These are phyloP conservation scores for Fundulus diaphanus DNA, from an alignment of 2,797 vertebrate species.

Conservation along the genomic window DNA sequence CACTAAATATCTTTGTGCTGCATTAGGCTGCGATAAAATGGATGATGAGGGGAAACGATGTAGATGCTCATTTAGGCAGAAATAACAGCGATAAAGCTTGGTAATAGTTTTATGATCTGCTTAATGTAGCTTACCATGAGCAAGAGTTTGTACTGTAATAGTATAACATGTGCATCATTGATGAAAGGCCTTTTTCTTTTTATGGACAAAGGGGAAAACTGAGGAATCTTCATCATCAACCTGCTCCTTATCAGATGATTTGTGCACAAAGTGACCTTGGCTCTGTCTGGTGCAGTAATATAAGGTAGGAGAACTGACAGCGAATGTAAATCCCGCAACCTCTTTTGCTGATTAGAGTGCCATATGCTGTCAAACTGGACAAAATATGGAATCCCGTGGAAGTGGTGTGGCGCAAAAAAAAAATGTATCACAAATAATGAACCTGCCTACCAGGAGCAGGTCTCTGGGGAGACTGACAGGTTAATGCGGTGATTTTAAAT, in stretches of 20 bases:
- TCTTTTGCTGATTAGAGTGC: constrained; percentile 74
- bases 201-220: constrained; percentile 7
- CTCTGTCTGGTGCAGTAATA: constrained; percentile 48
- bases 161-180: neutral
- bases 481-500: constrained; percentile 64
- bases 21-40: constrained; percentile 5
- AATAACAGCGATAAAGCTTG: neutral
- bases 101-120: constrained; percentile 9
- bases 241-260: constrained; percentile 29
- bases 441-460: constrained; percentile 30
- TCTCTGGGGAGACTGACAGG: constrained; percentile 56
- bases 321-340: constrained; percentile 68
- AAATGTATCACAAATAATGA: constrained; percentile 63
- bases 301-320: constrained; percentile 50
- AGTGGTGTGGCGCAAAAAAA: constrained; percentile 34
- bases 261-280: constrained; percentile 67
- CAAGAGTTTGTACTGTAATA: neutral
- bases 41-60: neutral
- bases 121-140: constrained; percentile 8
- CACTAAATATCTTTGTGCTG: constrained; percentile 5
- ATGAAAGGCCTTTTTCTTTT: neutral
- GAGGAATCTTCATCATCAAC: constrained; percentile 18
- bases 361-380: constrained; percentile 47
- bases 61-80: neutral
- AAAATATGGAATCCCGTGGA: constrained; percentile 49